These are phyloP conservation scores for Syngnathus scovelli DNA, from an alignment of 2,113 vertebrate species.

Conservation along the genomic window DNA sequence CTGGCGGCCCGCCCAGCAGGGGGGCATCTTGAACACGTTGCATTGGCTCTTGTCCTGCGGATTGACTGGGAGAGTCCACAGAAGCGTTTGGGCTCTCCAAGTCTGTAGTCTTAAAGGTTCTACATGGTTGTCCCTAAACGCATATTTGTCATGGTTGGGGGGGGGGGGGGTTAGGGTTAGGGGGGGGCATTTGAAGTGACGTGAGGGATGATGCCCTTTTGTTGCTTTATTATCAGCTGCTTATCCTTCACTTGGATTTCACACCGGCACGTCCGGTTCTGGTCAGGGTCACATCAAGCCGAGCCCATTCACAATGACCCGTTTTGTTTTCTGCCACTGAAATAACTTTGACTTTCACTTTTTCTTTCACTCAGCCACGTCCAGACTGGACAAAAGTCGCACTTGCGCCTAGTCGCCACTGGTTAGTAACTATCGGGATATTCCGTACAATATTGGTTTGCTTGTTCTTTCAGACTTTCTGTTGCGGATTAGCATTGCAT, in stretches of 20 bases:
- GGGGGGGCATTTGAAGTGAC: conserved; percentile 32
- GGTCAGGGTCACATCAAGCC: conserved; percentile 68
- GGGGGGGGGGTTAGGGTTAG: conserved; percentile 29
- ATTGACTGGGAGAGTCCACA: conserved; percentile 24
- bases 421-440: too few relatives aligned
- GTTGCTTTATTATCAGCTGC: conserved; percentile 72
- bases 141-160: conserved; percentile 71
- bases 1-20: conserved; percentile 76
- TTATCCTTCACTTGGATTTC: conserved; percentile 78
- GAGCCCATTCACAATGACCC: conserved; percentile 70
- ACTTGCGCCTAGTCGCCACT: too few relatives aligned
- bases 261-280: conserved; percentile 68
- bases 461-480: neutral
- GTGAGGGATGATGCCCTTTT: conserved; percentile 70
- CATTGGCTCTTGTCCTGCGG: conserved; percentile 71
- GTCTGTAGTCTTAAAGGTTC: conserved; percentile 76
- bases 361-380: too few relatives aligned
- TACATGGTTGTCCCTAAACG: conserved; percentile 70
- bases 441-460: too few relatives aligned
- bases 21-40: conserved; percentile 73
- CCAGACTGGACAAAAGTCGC: too few relatives aligned
- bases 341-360: too few relatives aligned
- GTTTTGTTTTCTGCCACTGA: conserved; percentile 56
- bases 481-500: conserved; percentile 1
- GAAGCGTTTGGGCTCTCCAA: conserved; percentile 78